phyloP scores from a whole-genome alignment of 1,140 invertebrate genomes.

The Cherax destructor region DNA sequence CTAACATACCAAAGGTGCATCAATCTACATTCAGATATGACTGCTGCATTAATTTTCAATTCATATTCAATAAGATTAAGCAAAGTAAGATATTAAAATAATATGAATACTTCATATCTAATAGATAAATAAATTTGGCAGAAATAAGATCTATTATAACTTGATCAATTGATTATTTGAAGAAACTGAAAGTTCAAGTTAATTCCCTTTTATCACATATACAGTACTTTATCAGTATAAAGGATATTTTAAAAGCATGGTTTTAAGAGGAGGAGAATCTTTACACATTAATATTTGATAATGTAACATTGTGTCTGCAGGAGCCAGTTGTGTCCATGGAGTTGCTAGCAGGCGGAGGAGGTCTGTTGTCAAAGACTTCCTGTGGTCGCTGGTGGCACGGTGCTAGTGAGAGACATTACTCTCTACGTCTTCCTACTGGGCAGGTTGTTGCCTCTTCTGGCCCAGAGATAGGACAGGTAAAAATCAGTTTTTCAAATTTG shows the following conservation, averaged over 20 bases:
- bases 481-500: not conserved
- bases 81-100: too few relatives aligned
- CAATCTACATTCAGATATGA: too few relatives aligned
- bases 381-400: conserved; percentile 66
- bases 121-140: too few relatives aligned
- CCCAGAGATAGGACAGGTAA: conserved; percentile 25
- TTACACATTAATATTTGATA: not conserved
- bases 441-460: conserved; percentile 52
- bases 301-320: not conserved
- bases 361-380: conserved; percentile 61
- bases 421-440: conserved; percentile 48
- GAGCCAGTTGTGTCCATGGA: conserved; percentile 71
- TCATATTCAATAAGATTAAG: too few relatives aligned
- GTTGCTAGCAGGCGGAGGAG: conserved; percentile 45
- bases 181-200: too few relatives aligned
- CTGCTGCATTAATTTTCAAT: too few relatives aligned
- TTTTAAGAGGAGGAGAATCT: not conserved
- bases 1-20: too few relatives aligned
- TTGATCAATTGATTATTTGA: too few relatives aligned
- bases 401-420: conserved; percentile 62
- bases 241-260: not conserved
- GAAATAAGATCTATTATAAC: too few relatives aligned
- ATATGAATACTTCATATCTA: too few relatives aligned
- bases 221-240: too few relatives aligned
- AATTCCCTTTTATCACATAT: too few relatives aligned